Conservation (phyloP, 1,140 invertebrate species). For the Musca domestica region DNA sequence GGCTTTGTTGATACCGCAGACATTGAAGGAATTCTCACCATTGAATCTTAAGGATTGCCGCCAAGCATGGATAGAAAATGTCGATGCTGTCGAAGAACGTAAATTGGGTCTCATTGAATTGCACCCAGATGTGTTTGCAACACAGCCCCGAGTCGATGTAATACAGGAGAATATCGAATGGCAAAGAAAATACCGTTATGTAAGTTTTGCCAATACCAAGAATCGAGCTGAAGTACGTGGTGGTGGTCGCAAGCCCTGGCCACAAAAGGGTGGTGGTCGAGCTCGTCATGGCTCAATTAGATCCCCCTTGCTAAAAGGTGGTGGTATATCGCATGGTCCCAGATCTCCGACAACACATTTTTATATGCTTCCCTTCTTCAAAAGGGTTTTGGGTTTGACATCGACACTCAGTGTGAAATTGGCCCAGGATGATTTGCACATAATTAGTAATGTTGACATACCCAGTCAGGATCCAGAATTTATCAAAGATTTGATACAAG, state of each 20-base stretch:
- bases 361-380: slow-evolving; percentile 84
- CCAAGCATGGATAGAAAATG: slow-evolving; percentile 90
- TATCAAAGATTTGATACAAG: slow-evolving; percentile 75
- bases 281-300: slow-evolving; percentile 89
- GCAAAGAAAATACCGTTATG: slow-evolving; percentile 81
- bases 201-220: slow-evolving; percentile 73
- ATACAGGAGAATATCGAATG: slow-evolving; percentile 85
- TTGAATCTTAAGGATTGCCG: slow-evolving; percentile 50
- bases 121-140: slow-evolving; percentile 84
- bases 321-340: slow-evolving; percentile 85
- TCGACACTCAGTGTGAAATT: slow-evolving; percentile 85
- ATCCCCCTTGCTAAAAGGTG: slow-evolving; percentile 79
- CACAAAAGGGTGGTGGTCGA: slow-evolving; percentile 87
- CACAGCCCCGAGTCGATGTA: slow-evolving; percentile 82
- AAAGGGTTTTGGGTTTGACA: slow-evolving; percentile 75
- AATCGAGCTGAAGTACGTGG: slow-evolving; percentile 81
- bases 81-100: slow-evolving; percentile 74
- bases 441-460: slow-evolving; percentile 84
- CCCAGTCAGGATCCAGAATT: slow-evolving; percentile 79
- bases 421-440: slow-evolving; percentile 91
- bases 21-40: slow-evolving; percentile 33
- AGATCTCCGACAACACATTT: slow-evolving; percentile 84
- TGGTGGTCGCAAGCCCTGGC: slow-evolving; percentile 90
- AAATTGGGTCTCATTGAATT: slow-evolving; percentile 83
- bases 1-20: slow-evolving; percentile 38